Evolutionary conservation across 2,113 vertebrate genomes (phyloP).

Genomic region (Stigmatopora nigra): DNA sequence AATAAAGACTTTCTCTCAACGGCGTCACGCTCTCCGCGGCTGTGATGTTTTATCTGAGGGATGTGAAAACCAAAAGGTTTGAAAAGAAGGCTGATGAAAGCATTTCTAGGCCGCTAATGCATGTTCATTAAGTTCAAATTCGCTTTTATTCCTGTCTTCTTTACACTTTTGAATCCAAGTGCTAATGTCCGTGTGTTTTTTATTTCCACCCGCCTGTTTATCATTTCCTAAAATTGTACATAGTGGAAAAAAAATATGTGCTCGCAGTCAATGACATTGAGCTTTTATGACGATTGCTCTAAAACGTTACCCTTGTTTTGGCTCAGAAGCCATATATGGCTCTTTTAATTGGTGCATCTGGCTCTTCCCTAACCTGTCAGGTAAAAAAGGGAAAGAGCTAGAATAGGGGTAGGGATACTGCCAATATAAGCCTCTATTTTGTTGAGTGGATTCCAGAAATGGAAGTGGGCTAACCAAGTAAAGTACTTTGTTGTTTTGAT

Average conservation of each 20-base stretch:
- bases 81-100: conserved; percentile 66
- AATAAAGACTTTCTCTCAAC: conserved; percentile 68
- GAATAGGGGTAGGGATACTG: no score
- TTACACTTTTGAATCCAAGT: conserved; percentile 41
- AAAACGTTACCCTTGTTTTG: background rate
- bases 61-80: conserved; percentile 51
- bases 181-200: conserved; percentile 40
- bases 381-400: no score
- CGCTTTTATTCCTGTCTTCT: conserved; percentile 47
- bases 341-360: no score
- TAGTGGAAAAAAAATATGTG: conserved; percentile 4
- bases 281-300: conserved; percentile 28
- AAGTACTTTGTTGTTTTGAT: no score
- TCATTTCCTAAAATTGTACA: background rate
- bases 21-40: conserved; percentile 58
- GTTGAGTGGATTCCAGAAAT: no score
- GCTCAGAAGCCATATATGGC: no score
- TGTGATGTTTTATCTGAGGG: conserved; percentile 69
- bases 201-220: conserved; percentile 14
- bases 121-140: conserved; percentile 66
- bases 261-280: conserved; percentile 28
- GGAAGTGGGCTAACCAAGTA: no score
- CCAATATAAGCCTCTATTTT: no score
- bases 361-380: no score
- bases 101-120: conserved; percentile 59